Conservation (phyloP, 92 coral and sea anemone species). For the Nematostella vectensis region DNA sequence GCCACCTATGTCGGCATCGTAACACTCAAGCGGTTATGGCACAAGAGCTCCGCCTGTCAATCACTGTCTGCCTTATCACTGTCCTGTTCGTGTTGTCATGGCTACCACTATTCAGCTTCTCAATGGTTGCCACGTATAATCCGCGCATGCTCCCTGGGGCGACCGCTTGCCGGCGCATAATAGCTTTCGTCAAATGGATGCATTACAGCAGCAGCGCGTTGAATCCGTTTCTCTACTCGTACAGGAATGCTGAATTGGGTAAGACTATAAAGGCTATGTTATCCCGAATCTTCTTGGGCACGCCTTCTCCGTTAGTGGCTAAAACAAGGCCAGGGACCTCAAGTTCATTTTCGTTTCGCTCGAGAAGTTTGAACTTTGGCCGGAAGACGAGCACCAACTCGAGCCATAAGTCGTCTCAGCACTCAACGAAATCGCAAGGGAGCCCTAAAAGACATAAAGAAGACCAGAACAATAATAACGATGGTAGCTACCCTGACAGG, state of each 20-base stretch:
- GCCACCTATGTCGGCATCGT: conserved; percentile 10
- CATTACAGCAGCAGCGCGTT: conserved; percentile 82
- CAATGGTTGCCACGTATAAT: conserved; percentile 53
- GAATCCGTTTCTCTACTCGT: conserved; percentile 78
- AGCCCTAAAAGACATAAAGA: no score
- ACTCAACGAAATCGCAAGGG: no score
- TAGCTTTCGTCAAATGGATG: conserved; percentile 86
- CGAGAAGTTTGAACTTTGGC: neutral
- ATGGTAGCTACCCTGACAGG: no score
- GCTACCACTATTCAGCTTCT: conserved; percentile 64
- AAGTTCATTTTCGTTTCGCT: no score
- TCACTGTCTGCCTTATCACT: conserved; percentile 61
- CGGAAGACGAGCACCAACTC: neutral
- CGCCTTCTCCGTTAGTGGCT: no score
- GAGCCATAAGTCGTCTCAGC: neutral
- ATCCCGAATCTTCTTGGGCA: conserved; percentile 28
- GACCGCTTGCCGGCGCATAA: conserved; percentile 39
- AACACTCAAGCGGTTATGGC: conserved; percentile 24
- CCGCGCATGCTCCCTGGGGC: conserved; percentile 47
- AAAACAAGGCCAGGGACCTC: no score
- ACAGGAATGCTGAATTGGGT: conserved; percentile 60
- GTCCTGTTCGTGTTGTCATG: conserved; percentile 71
- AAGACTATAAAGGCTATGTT: conserved; percentile 39
- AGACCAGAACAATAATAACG: no score
- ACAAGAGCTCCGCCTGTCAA: conserved; percentile 42